Evolutionary conservation across 2,113 vertebrate species (phyloP), one percentile per base, ranked within the genome.

Genomic region (Conger conger): DNA sequence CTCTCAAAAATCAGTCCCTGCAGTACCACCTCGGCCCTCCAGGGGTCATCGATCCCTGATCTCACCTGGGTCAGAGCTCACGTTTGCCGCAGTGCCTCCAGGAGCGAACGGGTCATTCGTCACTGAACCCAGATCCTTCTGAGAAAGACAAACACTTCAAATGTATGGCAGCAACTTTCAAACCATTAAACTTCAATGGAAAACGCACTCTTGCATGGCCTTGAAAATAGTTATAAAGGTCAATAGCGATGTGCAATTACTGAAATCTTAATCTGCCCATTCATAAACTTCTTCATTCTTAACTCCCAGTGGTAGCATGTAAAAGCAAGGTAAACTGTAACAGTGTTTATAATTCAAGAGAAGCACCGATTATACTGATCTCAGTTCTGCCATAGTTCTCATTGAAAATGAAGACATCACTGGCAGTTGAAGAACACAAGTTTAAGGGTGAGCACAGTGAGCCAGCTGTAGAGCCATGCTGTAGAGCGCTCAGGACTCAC

Each of bases 81-180:
- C 78, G 50, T 91, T 95, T 63, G 97, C 95, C 88, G 95, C 90
- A 8, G 96, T 98, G 85, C 98, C 98, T 88, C 98, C 98, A 76
- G 98, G 98, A 92, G 98, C 98, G 90, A 99, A 99, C 1, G 98
- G 98, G 88, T 99, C 98, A 86, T 98, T 97, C 89, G 93, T 87
- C 79, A 87, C 89, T 92, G 96, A 86, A 5, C 92, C 30, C 73
- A 89, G 86, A 87, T 97, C 97, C 89, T 95, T 94, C 98, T 99
- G 84, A 90, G 91, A 86, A 90, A 88, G 91, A 83, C 33, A 63
- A 42, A 77, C 40, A 57, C 33, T 20, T 2, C 23, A 30, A 50
- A 13, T 36, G 33, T 15, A 11, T 45, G 35, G 1, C 6, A 17
- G 68, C 4, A 42, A 33, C 16, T 37, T 9, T 57, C 60, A 81